Evolutionary conservation across 1,140 invertebrate species (phyloP).

Genomic region (Andrena cerasifolii): DNA sequence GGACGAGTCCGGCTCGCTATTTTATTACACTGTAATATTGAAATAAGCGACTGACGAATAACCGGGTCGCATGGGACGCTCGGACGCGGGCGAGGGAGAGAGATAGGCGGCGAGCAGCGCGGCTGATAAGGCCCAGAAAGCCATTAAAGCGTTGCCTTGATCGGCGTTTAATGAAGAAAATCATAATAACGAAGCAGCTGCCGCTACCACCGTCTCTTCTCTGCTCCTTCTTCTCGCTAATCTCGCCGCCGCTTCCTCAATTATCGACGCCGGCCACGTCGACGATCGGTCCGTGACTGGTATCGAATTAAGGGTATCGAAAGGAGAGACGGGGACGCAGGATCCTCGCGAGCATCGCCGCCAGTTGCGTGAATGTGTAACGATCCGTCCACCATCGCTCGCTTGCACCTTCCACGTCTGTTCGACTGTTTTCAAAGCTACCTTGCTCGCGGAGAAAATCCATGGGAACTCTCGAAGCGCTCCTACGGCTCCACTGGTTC

Average conservation of each 20-base stretch:
- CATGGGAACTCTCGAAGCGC: too few species aligned
- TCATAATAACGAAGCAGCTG: constrained; percentile 61
- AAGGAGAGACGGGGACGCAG: constrained; percentile 54
- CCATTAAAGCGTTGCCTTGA: constrained; percentile 58
- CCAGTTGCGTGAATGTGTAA: not conserved
- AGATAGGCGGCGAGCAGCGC: not conserved
- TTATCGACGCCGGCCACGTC: constrained; percentile 57
- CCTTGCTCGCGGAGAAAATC: too few species aligned
- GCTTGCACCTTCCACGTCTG: too few species aligned
- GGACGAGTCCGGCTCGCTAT: constrained; percentile 33
- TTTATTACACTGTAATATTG: constrained; percentile 55
- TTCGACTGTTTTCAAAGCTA: too few species aligned
- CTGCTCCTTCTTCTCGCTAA: constrained; percentile 19
- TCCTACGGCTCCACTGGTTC: too few species aligned
- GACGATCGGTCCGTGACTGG: constrained; percentile 26
- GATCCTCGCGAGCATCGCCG: too few species aligned
- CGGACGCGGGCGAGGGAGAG: not conserved
- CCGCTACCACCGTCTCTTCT: constrained; percentile 24
- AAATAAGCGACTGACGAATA: constrained; percentile 45
- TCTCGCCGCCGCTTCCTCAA: constrained; percentile 53
- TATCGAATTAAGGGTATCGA: constrained; percentile 49
- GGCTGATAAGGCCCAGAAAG: constrained; percentile 33
- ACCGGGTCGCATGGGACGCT: constrained; percentile 10
- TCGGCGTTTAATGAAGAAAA: constrained; percentile 75
- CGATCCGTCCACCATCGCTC: not conserved